These are phyloP conservation scores for Lycophotia porphyrea DNA, from an alignment of 2,888 invertebrate species.

Conservation along the genomic window DNA sequence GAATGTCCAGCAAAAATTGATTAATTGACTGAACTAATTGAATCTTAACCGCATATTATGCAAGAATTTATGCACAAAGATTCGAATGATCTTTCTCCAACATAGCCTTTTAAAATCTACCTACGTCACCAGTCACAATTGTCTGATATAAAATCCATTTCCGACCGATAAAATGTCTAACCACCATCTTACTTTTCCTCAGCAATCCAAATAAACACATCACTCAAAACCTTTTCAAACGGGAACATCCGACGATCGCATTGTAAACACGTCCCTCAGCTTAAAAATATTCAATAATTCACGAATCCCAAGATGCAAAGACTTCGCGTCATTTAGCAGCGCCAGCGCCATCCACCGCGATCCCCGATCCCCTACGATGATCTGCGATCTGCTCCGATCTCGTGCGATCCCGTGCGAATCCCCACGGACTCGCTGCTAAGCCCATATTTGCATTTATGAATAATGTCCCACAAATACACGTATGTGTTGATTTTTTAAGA, in stretches of 20 bases:
- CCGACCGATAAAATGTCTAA: background rate
- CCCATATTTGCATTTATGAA: slow-evolving; percentile 75
- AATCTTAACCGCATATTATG: background rate
- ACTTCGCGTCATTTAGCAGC: slow-evolving; percentile 67
- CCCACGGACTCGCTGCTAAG: slow-evolving; percentile 63
- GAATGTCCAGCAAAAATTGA: too few species aligned
- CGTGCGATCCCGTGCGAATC: slow-evolving; percentile 41
- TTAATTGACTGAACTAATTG: background rate
- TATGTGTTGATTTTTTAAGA: slow-evolving; percentile 65
- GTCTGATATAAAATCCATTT: slow-evolving; percentile 5
- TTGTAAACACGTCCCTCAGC: slow-evolving; percentile 53
- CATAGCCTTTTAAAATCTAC: too few species aligned
- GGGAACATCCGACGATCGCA: slow-evolving; percentile 24
- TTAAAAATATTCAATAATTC: slow-evolving; percentile 69
- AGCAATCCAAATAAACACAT: slow-evolving; percentile 35
- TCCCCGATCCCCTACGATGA: slow-evolving; percentile 43
- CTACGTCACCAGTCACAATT: background rate
- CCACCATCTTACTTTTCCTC: slow-evolving; percentile 4
- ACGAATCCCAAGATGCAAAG: slow-evolving; percentile 56
- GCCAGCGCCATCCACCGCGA: slow-evolving; percentile 49
- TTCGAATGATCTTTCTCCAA: background rate
- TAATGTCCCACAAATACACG: slow-evolving; percentile 65
- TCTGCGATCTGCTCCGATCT: slow-evolving; percentile 28
- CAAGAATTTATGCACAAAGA: background rate
- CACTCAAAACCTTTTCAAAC: slow-evolving; percentile 31